Percentiles rank a stretch among this genome's conserved stretches.
Conservation (phyloP, 2,113 vertebrate species). For the Protobothrops mucrosquamatus region DNA sequence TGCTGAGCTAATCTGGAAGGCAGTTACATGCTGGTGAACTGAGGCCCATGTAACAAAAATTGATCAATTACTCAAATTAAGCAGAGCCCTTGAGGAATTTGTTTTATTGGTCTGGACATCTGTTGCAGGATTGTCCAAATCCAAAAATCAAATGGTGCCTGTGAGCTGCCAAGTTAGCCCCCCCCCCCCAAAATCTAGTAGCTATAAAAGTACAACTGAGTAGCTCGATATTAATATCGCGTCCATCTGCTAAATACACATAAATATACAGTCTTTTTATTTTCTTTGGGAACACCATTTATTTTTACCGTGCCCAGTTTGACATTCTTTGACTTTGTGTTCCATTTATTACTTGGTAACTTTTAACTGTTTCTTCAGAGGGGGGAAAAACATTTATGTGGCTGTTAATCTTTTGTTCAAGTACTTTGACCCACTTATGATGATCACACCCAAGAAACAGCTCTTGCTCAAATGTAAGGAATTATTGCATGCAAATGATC, state of each 20-base stretch:
- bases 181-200: conserved; percentile 87
- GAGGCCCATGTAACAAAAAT: conserved; percentile 87
- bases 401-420: conserved; percentile 75
- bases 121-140: conserved; percentile 99
- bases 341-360: conserved; percentile 78
- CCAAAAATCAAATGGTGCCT: conserved; percentile 97
- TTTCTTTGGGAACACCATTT: conserved; percentile 82
- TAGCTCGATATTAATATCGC: conserved; percentile 93
- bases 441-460: conserved; percentile 53
- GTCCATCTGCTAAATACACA: conserved; percentile 95
- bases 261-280: conserved; percentile 83
- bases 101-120: conserved; percentile 99
- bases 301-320: conserved; percentile 84
- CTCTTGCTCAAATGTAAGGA: conserved; percentile 45
- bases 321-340: conserved; percentile 82
- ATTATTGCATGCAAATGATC: conserved; percentile 51
- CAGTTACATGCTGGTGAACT: conserved; percentile 89
- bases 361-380: conserved; percentile 76
- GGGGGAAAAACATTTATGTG: conserved; percentile 72
- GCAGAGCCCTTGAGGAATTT: conserved; percentile 94
- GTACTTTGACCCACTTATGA: conserved; percentile 69
- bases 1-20: conserved; percentile 93
- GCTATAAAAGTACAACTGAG: conserved; percentile 95
- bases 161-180: conserved; percentile 88
- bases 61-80: conserved; percentile 99